These are phyloP conservation scores for Nyctibius grandis DNA, from an alignment of 2,797 vertebrate genomes.

Conservation along the genomic window DNA sequence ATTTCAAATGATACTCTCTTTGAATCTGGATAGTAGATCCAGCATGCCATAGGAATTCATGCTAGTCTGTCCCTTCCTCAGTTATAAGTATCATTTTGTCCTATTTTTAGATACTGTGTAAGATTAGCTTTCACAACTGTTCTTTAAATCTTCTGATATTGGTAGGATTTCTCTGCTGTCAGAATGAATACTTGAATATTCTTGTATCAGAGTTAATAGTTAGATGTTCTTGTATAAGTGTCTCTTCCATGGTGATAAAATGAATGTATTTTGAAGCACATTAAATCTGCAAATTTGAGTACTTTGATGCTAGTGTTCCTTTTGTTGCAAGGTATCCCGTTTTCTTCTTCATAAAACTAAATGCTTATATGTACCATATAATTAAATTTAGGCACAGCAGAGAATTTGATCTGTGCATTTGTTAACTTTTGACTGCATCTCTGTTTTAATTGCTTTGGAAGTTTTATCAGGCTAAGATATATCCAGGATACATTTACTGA, in stretches of 20 bases:
- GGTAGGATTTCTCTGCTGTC: background rate
- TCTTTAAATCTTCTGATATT: background rate
- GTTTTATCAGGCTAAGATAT: slow-evolving; percentile 23
- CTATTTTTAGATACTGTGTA: background rate
- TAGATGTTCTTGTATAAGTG: background rate
- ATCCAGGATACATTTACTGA: background rate
- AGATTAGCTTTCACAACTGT: slow-evolving; percentile 19
- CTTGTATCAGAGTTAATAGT: background rate
- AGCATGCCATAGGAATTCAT: background rate
- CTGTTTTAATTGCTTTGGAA: slow-evolving; percentile 54
- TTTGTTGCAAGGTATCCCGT: slow-evolving; percentile 66
- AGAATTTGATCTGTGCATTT: slow-evolving; percentile 52
- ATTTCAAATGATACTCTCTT: background rate
- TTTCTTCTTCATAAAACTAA: slow-evolving; percentile 74
- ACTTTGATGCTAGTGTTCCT: slow-evolving; percentile 53
- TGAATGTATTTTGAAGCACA: slow-evolving; percentile 57
- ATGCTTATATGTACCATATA: slow-evolving; percentile 65
- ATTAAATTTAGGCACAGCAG: slow-evolving; percentile 69
- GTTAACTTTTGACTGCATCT: slow-evolving; percentile 59
- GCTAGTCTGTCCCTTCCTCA: background rate
- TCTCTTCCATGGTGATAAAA: slow-evolving; percentile 44
- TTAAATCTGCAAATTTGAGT: slow-evolving; percentile 63
- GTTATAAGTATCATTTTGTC: background rate
- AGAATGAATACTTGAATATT: slow-evolving; percentile 3
- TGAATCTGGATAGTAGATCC: background rate